These are phyloP conservation scores for Cyclophora punctaria DNA, from an alignment of 2,888 invertebrate genomes.

Conservation along the genomic window DNA sequence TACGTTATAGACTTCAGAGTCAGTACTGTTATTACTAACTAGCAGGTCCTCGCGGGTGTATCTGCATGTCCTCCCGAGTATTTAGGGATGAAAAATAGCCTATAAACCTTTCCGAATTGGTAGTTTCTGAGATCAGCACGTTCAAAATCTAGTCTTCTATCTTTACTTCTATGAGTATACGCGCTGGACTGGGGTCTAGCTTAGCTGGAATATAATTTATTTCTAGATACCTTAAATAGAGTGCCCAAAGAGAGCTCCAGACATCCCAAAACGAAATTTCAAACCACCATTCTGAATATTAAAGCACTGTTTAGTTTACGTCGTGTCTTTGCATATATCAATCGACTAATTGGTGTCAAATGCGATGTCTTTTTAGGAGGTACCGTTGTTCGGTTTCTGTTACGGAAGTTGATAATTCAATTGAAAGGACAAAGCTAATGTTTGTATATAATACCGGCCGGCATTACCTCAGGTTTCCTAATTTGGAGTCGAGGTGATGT, in stretches of 20 bases:
- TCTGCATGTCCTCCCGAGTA: neutral
- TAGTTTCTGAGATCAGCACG: too few species aligned
- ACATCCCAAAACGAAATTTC: too few species aligned
- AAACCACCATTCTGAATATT: too few species aligned
- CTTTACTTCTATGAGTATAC: too few species aligned
- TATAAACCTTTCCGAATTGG: neutral
- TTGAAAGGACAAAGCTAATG: slow-evolving; percentile 41
- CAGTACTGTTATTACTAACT: too few species aligned
- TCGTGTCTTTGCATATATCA: slow-evolving; percentile 14
- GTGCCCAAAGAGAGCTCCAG: too few species aligned
- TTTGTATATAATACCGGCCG: slow-evolving; percentile 13
- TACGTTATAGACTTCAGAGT: too few species aligned
- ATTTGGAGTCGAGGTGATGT: slow-evolving; percentile 44
- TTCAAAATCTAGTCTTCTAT: too few species aligned
- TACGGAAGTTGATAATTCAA: slow-evolving; percentile 51
- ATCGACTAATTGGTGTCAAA: slow-evolving; percentile 21
- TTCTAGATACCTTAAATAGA: too few species aligned
- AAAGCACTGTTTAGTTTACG: neutral
- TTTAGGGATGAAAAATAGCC: slow-evolving; percentile 5
- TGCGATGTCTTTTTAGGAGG: slow-evolving; percentile 29
- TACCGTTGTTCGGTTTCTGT: slow-evolving; percentile 46
- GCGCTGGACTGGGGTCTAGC: too few species aligned
- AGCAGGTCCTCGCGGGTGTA: too few species aligned
- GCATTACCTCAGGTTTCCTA: slow-evolving; percentile 29
- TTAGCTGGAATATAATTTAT: too few species aligned